Percentiles rank a stretch among this genome's conserved stretches.
Evolutionary conservation across 2,888 invertebrate genomes (phyloP).

Genomic region (Saturnia pavonia): DNA sequence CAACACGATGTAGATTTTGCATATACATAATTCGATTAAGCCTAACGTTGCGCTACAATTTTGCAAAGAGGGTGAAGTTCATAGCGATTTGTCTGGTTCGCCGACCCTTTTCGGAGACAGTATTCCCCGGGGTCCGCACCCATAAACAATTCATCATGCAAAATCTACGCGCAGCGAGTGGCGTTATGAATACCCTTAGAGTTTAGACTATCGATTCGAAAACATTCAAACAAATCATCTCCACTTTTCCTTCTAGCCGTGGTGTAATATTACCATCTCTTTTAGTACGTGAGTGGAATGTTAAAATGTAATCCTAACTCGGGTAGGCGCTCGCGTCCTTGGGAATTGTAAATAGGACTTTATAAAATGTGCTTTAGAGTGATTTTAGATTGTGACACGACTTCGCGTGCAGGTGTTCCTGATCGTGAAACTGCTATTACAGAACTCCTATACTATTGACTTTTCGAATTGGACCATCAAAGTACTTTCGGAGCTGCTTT

Average conservation of each 20-base stretch:
- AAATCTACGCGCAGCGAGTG: constrained; percentile 52
- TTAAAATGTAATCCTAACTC: constrained; percentile 56
- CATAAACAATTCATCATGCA: constrained; percentile 64
- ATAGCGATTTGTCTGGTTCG: constrained; percentile 68
- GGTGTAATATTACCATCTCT: constrained; percentile 53
- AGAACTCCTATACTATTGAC: constrained; percentile 45
- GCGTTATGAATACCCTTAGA: constrained; percentile 52
- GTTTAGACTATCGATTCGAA: constrained; percentile 54
- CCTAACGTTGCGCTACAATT: constrained; percentile 50
- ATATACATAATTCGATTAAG: constrained; percentile 66
- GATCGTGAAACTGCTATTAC: constrained; percentile 52
- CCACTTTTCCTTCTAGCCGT: constrained; percentile 46
- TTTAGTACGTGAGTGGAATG: constrained; percentile 55
- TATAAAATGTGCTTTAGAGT: constrained; percentile 56
- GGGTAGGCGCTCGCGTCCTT: constrained; percentile 42
- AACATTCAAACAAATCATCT: constrained; percentile 55
- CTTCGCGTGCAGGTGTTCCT: constrained; percentile 51
- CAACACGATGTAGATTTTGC: constrained; percentile 53
- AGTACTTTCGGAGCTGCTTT: constrained; percentile 33
- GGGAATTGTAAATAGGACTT: constrained; percentile 56
- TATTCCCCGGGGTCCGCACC: constrained; percentile 42
- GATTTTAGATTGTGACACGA: constrained; percentile 52
- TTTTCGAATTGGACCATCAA: constrained; percentile 48
- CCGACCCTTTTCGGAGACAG: constrained; percentile 57
- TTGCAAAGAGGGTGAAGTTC: constrained; percentile 54